Conservation (phyloP, 2,797 vertebrate genomes). For the Notoglanidium macrostoma region DNA sequence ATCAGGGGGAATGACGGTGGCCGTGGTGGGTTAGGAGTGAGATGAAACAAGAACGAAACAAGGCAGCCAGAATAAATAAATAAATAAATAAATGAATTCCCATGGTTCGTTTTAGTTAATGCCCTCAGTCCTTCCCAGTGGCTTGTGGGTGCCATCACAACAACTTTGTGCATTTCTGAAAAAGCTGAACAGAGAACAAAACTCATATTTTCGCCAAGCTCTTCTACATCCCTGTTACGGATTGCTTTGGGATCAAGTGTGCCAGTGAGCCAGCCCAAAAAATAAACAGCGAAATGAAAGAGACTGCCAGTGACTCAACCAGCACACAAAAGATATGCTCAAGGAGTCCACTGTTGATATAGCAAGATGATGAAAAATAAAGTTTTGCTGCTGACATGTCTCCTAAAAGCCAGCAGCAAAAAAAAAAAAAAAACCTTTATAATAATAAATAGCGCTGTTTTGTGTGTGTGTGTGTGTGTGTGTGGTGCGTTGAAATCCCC, state of each 20-base stretch:
- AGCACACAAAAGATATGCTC: slow-evolving; percentile 16
- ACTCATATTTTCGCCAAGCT: not conserved
- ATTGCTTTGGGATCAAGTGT: slow-evolving; percentile 30
- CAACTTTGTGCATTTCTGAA: not conserved
- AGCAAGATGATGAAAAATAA: slow-evolving; percentile 15
- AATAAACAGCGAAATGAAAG: slow-evolving; percentile 24
- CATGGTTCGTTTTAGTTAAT: not conserved
- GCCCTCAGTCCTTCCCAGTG: not conserved
- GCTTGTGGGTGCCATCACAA: not conserved
- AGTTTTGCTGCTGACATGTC: not conserved
- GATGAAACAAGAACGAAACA: not conserved
- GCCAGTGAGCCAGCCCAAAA: slow-evolving; percentile 11
- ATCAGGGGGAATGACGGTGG: not conserved
- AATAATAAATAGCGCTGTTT: not conserved
- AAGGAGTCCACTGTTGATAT: slow-evolving; percentile 1
- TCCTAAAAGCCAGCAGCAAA: not conserved
- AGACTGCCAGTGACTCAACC: slow-evolving; percentile 18
- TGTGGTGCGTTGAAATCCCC: not conserved
- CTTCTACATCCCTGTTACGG: slow-evolving; percentile 1
- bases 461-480: not conserved
- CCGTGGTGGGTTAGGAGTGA: not conserved
- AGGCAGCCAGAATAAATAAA: not conserved
- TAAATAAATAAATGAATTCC: not conserved
- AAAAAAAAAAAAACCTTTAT: not conserved
- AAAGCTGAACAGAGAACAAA: slow-evolving; percentile 3